Evolutionary conservation across 2,888 invertebrate species (phyloP).

Genomic region (Polydrusus cervinus): DNA sequence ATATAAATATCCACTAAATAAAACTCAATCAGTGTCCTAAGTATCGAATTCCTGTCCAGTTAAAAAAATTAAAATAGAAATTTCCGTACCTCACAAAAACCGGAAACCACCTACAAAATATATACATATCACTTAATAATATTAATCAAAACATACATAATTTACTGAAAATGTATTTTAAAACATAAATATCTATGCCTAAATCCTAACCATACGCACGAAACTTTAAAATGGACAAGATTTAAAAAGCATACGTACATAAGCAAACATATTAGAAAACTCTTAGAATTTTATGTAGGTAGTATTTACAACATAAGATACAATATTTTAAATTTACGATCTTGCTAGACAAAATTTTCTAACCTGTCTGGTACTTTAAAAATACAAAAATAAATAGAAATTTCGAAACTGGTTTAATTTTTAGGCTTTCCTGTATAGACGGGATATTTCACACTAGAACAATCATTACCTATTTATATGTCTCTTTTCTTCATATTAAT

Average conservation of each 20-base stretch:
- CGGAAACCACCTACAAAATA: conserved; percentile 1
- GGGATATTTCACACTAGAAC: too few relatives aligned
- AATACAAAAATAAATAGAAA: background rate
- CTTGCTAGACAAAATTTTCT: conserved; percentile 6
- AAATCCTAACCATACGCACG: conserved; percentile 41
- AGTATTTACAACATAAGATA: conserved; percentile 38
- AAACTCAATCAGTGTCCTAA: too few relatives aligned
- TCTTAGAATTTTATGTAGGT: conserved; percentile 38
- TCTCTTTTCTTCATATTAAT: too few relatives aligned
- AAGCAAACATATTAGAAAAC: conserved; percentile 31
- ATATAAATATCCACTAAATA: too few relatives aligned
- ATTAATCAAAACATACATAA: conserved; percentile 15
- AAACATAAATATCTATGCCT: conserved; percentile 38
- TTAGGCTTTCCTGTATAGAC: background rate
- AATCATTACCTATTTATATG: too few relatives aligned
- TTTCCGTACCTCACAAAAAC: background rate
- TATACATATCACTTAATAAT: conserved; percentile 4
- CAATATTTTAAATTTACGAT: conserved; percentile 16
- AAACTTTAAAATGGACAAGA: conserved; percentile 44
- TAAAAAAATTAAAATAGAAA: conserved; percentile 3
- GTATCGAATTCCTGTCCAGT: background rate
- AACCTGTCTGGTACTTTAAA: background rate
- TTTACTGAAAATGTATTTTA: conserved; percentile 13
- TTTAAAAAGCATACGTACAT: conserved; percentile 26
- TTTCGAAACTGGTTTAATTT: background rate